Evolutionary conservation across 1,140 invertebrate species (phyloP).

Genomic region (Lucilia cuprina): DNA sequence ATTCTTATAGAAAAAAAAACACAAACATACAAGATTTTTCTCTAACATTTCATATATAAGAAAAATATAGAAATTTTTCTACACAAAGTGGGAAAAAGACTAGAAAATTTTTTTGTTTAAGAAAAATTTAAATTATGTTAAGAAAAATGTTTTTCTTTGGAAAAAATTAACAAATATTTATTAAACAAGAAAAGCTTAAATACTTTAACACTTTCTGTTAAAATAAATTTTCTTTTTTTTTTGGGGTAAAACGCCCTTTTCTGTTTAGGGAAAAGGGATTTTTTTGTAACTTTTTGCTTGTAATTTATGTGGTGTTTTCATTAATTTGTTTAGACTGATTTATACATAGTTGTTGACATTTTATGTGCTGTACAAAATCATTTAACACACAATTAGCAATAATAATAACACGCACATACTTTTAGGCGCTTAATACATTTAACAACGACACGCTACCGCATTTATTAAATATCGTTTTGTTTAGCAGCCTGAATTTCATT

Average conservation of each 20-base stretch:
- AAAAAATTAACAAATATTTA: background rate
- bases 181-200: background rate
- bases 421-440: conserved; percentile 10
- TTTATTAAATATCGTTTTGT: background rate
- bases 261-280: background rate
- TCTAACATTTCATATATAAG: background rate
- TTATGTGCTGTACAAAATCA: background rate
- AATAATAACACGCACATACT: conserved; percentile 14
- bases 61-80: background rate
- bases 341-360: background rate
- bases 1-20: background rate
- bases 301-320: background rate
- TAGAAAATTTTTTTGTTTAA: background rate
- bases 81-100: background rate
- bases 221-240: too few species aligned
- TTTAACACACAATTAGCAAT: conserved; percentile 7
- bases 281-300: background rate
- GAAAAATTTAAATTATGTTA: background rate
- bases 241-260: background rate
- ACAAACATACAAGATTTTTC: background rate
- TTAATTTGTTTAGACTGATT: background rate
- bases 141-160: background rate
- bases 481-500: background rate
- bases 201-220: too few species aligned
- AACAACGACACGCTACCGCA: background rate